Conservation (phyloP, 92 coral and sea anemone species). For the Phenganax subtilis region DNA sequence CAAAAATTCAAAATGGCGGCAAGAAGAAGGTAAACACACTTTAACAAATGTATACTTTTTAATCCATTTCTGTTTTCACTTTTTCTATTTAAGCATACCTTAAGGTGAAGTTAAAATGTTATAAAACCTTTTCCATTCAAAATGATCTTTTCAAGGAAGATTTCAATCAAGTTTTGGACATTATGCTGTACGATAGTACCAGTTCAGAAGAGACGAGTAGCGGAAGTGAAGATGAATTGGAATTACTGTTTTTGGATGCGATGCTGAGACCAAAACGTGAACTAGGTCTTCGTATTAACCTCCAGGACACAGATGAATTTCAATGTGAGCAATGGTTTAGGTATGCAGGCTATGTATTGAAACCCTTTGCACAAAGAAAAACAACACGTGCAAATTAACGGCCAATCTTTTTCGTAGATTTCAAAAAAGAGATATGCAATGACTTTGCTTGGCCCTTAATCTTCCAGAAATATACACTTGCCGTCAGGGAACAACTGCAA, state of each 20-base stretch:
- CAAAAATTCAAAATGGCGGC: slow-evolving; percentile 4
- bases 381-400: no score
- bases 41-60: not conserved
- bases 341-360: no score
- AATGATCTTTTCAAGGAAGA: not conserved
- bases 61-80: not conserved
- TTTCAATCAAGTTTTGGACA: not conserved
- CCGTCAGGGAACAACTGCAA: not conserved
- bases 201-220: not conserved
- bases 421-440: no score
- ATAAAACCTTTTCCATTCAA: not conserved
- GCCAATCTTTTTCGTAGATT: no score
- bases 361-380: no score
- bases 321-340: no score
- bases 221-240: not conserved
- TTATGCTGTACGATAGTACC: not conserved
- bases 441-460: no score
- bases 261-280: not conserved
- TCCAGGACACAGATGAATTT: no score
- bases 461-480: no score
- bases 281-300: not conserved
- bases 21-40: not conserved
- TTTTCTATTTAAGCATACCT: not conserved
- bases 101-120: not conserved
- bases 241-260: not conserved